Evolutionary conservation across 2,113 vertebrate species (phyloP).

Genomic region (Corythoichthys haematopterus): DNA sequence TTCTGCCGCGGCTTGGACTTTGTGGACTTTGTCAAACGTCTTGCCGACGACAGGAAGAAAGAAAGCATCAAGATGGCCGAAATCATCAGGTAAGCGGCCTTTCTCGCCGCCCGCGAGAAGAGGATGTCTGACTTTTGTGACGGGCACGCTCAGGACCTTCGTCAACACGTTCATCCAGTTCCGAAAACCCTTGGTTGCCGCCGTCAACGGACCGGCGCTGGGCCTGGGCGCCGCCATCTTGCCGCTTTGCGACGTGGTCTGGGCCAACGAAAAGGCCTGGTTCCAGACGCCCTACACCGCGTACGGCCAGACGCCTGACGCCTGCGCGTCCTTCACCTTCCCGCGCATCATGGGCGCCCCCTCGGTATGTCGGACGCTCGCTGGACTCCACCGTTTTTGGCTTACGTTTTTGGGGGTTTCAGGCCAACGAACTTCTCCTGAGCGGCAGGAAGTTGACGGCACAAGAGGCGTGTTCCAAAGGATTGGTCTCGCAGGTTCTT

Average conservation of each 20-base stretch:
- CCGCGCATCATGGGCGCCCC: constrained; percentile 93
- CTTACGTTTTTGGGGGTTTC: background rate
- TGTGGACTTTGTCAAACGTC: constrained; percentile 90
- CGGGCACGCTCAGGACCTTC: constrained; percentile 78
- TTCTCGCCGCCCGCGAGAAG: too few relatives aligned
- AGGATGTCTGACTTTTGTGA: too few relatives aligned
- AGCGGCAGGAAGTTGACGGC: constrained; percentile 93
- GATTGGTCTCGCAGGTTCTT: constrained; percentile 94
- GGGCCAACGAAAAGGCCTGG: constrained; percentile 98
- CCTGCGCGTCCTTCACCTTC: constrained; percentile 91
- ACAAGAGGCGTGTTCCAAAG: constrained; percentile 93
- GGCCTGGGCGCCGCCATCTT: constrained; percentile 92
- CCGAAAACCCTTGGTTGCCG: constrained; percentile 96
- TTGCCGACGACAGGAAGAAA: constrained; percentile 92
- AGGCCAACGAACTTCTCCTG: constrained; percentile 97
- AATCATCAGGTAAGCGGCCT: constrained; percentile 81
- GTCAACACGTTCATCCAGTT: constrained; percentile 98
- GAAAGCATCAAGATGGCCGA: constrained; percentile 97
- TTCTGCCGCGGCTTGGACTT: constrained; percentile 97
- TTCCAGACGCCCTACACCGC: constrained; percentile 95
- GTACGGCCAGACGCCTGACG: constrained; percentile 94
- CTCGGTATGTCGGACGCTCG: constrained; percentile 78
- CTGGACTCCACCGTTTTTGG: background rate
- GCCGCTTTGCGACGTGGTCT: constrained; percentile 94
- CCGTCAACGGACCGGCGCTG: constrained; percentile 91